Conservation (phyloP, 1,140 invertebrate genomes). For the Orchesella cincta region DNA sequence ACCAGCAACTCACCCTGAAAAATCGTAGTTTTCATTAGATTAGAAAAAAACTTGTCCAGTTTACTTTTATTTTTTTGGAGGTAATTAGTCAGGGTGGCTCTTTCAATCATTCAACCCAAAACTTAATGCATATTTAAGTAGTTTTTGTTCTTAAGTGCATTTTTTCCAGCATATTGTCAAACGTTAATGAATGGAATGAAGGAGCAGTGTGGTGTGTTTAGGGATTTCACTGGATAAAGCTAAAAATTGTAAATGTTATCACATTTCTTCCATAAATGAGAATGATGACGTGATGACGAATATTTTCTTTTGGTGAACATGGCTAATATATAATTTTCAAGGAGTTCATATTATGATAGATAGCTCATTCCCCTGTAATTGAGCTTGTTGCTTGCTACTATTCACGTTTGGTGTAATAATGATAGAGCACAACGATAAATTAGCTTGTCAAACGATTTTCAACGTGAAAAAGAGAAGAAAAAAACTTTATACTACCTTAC, state of each 20-base stretch:
- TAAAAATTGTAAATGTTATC: not conserved
- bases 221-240: too few relatives aligned
- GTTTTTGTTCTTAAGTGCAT: too few relatives aligned
- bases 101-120: not conserved
- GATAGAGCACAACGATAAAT: conserved; percentile 4
- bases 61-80: not conserved
- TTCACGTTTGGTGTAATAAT: not conserved
- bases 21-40: too few relatives aligned
- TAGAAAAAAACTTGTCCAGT: not conserved
- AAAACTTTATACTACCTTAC: not conserved
- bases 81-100: not conserved
- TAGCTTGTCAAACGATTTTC: conserved; percentile 14
- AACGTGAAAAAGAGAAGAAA: too few relatives aligned
- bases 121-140: not conserved
- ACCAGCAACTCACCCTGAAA: too few relatives aligned
- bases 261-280: not conserved
- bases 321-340: not conserved
- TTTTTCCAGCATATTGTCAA: too few relatives aligned
- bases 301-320: not conserved
- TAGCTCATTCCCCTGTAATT: not conserved
- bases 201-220: too few relatives aligned
- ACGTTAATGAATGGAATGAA: too few relatives aligned
- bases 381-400: not conserved
- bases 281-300: conserved; percentile 10
- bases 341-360: not conserved